Evolutionary conservation across 2,888 invertebrate genomes (phyloP), one percentile per base, ranked within the genome.

Genomic region (Aphidoletes aphidimyza): DNA sequence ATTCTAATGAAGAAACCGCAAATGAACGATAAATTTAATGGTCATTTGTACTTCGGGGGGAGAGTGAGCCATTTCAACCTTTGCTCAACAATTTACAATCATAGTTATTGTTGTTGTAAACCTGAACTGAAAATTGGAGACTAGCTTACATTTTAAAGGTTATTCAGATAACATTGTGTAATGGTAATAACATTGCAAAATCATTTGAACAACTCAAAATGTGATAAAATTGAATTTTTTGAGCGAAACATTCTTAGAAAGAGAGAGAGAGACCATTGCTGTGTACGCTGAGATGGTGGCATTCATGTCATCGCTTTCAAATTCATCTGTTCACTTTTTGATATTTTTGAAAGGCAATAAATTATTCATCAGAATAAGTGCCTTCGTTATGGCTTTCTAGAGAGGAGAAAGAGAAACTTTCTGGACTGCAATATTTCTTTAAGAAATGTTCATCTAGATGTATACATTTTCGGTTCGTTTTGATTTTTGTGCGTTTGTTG

Each of bases 281-380:
- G 3, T 22, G 54, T 39, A 22, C 3, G 3, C 54, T 22, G 11
- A 30, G 69, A 30, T 69, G 34, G 26, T 69, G n/a, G 69, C 69
- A 69, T 69, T 69, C 69, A 69, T 69, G 69, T 69, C 69, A 69
- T 69, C 69, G 69, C 69, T 69, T 69, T 14, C 54, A 9, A 69
- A 54, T 54, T 5, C n/a, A n/a, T n/a, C 30, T 54, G 34, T 69
- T 69, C 14, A 69, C 69, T 69, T 69, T 69, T 69, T 69, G 69
- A 69, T 69, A 69, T 69, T 69, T 69, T 69, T 69, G 69, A 69
- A 69, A 69, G 69, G 34, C 30, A 30, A 69, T 69, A 69, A 69
- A 69, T 69, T 69, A 69, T 69, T 69, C 69, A 69, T 69, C 17
- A 17, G 17, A 69, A 69, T 69, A 69, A 69, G 69, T 69, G 69